Conservation (phyloP, 2,797 vertebrate genomes). For the Syndactyla subalaris region DNA sequence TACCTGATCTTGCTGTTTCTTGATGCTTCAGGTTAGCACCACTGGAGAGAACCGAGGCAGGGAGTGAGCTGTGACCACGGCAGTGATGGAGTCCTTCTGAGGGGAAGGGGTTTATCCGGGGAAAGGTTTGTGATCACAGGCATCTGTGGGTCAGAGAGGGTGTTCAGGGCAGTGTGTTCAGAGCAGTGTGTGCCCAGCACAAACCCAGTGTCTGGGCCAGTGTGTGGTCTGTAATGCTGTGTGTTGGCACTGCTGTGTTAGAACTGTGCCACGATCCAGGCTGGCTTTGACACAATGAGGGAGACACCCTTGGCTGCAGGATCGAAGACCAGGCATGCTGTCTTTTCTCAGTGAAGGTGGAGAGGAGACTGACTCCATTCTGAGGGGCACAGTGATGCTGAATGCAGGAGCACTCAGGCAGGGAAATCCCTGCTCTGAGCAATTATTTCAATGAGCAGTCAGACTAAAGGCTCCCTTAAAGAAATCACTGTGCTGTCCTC, state of each 20-base stretch:
- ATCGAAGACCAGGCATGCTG: no score
- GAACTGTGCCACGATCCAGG: not conserved
- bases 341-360: not conserved
- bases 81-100: not conserved
- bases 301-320: no score
- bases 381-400: not conserved
- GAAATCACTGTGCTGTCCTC: no score
- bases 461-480: not conserved
- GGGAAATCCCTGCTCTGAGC: not conserved
- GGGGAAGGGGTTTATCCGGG: not conserved
- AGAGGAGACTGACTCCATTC: not conserved
- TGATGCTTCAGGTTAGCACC: not conserved
- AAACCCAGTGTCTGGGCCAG: not conserved
- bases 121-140: not conserved
- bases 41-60: not conserved
- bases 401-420: not conserved
- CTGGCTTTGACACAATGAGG: no score
- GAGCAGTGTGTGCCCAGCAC: not conserved
- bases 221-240: not conserved
- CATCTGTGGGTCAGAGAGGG: not conserved
- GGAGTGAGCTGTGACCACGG: not conserved
- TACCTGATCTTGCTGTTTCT: not conserved
- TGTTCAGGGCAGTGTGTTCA: not conserved
- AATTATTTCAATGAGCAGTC: not conserved
- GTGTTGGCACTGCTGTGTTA: not conserved